Evolutionary conservation across 2,113 vertebrate species (phyloP).

Genomic region (Pelecanus crispus): DNA sequence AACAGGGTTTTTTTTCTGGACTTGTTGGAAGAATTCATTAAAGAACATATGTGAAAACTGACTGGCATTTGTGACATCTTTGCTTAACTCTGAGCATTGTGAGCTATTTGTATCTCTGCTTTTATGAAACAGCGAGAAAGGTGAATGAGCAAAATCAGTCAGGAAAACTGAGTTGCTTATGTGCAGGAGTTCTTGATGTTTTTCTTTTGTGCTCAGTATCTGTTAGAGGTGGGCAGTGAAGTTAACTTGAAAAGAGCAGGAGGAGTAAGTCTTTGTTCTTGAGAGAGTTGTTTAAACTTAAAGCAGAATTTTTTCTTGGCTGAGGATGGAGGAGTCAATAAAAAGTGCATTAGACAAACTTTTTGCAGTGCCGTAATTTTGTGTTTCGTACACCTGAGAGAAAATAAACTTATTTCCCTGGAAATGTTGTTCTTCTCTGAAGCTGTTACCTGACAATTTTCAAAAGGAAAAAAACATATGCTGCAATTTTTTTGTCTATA

Average conservation of each 20-base stretch:
- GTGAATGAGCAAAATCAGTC: not conserved
- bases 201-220: not conserved
- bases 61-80: not conserved
- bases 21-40: not conserved
- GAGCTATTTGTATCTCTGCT: not conserved
- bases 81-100: not conserved
- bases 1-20: not conserved
- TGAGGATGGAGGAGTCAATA: conserved; percentile 12
- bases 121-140: not conserved
- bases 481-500: not conserved
- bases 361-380: not conserved
- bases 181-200: not conserved
- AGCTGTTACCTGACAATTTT: conserved; percentile 21
- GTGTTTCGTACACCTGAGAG: not conserved
- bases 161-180: not conserved
- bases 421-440: conserved; percentile 5
- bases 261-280: conserved; percentile 6
- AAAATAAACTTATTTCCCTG: conserved; percentile 9
- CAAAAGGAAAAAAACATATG: not conserved
- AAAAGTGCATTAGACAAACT: conserved; percentile 34
- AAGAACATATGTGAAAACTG: not conserved
- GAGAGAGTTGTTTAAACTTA: conserved; percentile 34
- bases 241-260: conserved; percentile 3
- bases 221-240: conserved; percentile 1
- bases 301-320: not conserved